Evolutionary conservation across 2,888 invertebrate genomes (phyloP).

Genomic region (Sesamia inferens): DNA sequence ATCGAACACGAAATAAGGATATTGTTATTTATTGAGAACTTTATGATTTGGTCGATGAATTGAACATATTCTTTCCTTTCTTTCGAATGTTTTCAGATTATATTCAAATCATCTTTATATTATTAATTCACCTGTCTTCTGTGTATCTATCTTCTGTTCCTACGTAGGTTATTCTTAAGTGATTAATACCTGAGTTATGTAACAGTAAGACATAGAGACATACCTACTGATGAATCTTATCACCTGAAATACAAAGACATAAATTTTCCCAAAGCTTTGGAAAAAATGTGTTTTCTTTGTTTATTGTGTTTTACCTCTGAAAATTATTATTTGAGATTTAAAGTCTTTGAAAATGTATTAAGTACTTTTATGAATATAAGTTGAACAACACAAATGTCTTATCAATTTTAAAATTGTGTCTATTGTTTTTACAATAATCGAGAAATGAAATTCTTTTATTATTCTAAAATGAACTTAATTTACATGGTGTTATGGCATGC

Average conservation of each 20-base stretch:
- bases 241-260: too few relatives aligned
- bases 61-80: background rate
- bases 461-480: constrained; percentile 2
- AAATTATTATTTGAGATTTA: too few relatives aligned
- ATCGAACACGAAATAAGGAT: background rate
- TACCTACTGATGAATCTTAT: background rate
- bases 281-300: too few relatives aligned
- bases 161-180: background rate
- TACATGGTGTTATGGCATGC: too few relatives aligned
- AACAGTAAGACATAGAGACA: constrained; percentile 19
- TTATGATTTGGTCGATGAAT: constrained; percentile 2
- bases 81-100: background rate
- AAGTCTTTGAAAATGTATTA: background rate
- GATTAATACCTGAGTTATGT: background rate
- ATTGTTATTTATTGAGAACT: background rate
- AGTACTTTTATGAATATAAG: background rate
- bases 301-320: background rate
- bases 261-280: too few relatives aligned
- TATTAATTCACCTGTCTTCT: background rate
- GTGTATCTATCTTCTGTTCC: background rate
- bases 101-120: background rate
- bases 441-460: background rate
- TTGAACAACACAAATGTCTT: background rate
- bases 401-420: background rate
- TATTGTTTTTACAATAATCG: background rate